Conservation (phyloP, 1,140 invertebrate genomes). For the Polypedilum pembai region DNA sequence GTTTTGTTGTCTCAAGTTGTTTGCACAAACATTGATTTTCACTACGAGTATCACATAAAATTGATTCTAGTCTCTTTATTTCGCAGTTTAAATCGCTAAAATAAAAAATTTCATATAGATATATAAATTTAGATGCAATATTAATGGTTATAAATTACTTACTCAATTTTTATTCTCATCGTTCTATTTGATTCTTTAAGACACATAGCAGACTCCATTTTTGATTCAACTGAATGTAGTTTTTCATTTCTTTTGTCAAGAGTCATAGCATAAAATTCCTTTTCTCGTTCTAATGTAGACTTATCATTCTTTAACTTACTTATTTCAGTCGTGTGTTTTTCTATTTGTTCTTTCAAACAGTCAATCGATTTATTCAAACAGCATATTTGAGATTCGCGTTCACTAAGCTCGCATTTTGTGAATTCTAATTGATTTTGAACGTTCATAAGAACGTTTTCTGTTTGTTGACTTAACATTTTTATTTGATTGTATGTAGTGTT, state of each 20-base stretch:
- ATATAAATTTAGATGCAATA: too few species aligned
- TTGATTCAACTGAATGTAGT: not conserved
- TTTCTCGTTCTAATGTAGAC: not conserved
- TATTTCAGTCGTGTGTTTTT: not conserved
- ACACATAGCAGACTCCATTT: not conserved
- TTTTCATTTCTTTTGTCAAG: not conserved
- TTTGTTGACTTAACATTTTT: not conserved
- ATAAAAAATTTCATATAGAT: not conserved
- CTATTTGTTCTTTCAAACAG: not conserved
- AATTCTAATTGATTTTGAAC: constrained; percentile 15
- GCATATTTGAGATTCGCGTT: constrained; percentile 1
- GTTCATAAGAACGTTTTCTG: not conserved
- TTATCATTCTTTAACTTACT: not conserved
- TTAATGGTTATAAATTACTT: too few species aligned
- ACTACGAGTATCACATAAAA: not conserved
- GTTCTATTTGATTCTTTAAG: not conserved
- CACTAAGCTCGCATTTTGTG: not conserved
- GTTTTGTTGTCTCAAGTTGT: constrained; percentile 5
- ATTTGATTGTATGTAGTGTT: constrained; percentile 34
- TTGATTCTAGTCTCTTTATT: not conserved
- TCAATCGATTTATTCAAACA: not conserved
- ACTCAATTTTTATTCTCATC: constrained; percentile 8
- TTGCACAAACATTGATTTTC: not conserved
- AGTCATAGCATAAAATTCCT: not conserved
- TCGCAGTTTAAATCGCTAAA: not conserved